Evolutionary conservation across 2,888 invertebrate species (phyloP), one percentile per base, ranked within the genome.

Genomic region (Philonicus albiceps): DNA sequence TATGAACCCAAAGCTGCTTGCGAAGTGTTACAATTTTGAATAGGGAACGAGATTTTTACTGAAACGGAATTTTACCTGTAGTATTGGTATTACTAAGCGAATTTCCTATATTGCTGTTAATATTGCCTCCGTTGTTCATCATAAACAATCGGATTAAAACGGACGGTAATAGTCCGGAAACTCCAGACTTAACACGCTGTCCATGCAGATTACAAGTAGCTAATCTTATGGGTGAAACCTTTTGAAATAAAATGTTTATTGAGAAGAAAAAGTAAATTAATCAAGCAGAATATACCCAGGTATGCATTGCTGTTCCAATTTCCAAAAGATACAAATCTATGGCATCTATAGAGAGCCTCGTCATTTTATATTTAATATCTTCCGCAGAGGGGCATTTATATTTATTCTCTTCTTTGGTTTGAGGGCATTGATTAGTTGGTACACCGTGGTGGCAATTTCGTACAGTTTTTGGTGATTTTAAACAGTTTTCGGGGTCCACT

Each of bases 121-220:
- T 81, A 83, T 89, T 89, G 76, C 93, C 93, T 85, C 93, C 92
- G 30, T 93, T 93, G 55, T 95, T 94, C 76, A 94, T 93, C 88
- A 96, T 94, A 91, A 95, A 95, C 90, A 96, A 95, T 37, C 95
- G 93, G 83, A 96, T 89, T 87, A 94, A 92, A 88, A 97, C 94
- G 88, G 95, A 95, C 1, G 97, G 96, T 87, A 98, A 92, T 76
- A 98, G 93, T 6, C 96, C 96, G 3, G 98, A 98, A 37, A 98
- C 94, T 1, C 98, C 98, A 2, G 96, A 96, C 89, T 97, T 96
- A 43, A 97, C 97, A 90, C 97, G 96, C 88, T 96, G 95, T 0
- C 98, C 98, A 90, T 99, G 98, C n/a, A 99, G 94, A 93, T 99
- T 99, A 90, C 99, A 99, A 78, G 96, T 97, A 30, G 98, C 96